These are phyloP conservation scores for Microplitis demolitor DNA, from an alignment of 1,140 invertebrate species.

Conservation along the genomic window DNA sequence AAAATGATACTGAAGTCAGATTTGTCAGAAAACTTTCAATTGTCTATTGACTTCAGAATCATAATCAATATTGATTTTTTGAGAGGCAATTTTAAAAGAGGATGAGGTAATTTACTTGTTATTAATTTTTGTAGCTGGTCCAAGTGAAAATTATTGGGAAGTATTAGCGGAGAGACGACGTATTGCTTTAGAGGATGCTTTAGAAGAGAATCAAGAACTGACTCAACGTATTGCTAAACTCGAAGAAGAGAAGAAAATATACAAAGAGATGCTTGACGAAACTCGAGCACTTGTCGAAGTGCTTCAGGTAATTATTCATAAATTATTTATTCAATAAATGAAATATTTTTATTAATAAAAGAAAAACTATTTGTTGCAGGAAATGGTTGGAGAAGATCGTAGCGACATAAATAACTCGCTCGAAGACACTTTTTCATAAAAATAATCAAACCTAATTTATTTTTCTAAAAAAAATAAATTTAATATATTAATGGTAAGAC, in stretches of 20 bases:
- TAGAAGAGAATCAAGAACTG: constrained; percentile 68
- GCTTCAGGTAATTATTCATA: constrained; percentile 63
- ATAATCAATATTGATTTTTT: background rate
- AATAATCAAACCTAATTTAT: too few relatives aligned
- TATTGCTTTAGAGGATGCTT: constrained; percentile 67
- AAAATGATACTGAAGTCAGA: too few relatives aligned
- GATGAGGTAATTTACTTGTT: background rate
- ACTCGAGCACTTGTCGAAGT: constrained; percentile 70
- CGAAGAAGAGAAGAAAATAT: constrained; percentile 68
- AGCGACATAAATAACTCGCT: constrained; percentile 55
- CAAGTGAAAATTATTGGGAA: constrained; percentile 73
- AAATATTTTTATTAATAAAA: constrained; percentile 11
- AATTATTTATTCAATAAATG: constrained; percentile 9
- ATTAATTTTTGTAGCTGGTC: constrained; percentile 49
- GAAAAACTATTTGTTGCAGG: constrained; percentile 40
- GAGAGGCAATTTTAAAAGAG: background rate
- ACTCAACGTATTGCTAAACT: constrained; percentile 61
- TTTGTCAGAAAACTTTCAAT: too few relatives aligned
- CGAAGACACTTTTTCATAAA: constrained; percentile 48
- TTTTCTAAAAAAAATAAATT: background rate
- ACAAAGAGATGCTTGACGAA: constrained; percentile 72
- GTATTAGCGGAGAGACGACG: constrained; percentile 69
- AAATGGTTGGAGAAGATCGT: constrained; percentile 55
- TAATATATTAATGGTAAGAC: background rate
- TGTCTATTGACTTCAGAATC: background rate